Conservation (phyloP, 2,797 vertebrate species). For the Paguma larvata region DNA sequence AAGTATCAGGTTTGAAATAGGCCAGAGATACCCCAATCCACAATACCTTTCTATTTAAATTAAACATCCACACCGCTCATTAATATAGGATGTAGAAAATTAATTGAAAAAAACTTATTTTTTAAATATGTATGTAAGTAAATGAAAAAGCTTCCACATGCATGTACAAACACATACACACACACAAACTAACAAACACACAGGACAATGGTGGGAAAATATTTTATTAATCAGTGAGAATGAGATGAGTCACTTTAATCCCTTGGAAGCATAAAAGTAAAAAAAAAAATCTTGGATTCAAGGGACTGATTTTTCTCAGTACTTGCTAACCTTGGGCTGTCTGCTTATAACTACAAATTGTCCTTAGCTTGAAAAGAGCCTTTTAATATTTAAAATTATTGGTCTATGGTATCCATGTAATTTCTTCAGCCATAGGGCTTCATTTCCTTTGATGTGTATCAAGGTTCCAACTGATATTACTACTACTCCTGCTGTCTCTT, state of each 20-base stretch:
- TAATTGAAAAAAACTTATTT: background rate
- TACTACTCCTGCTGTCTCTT: constrained; percentile 87
- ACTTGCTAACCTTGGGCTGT: constrained; percentile 87
- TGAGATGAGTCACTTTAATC: constrained; percentile 85
- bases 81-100: constrained; percentile 28
- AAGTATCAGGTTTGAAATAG: constrained; percentile 52
- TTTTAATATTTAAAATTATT: constrained; percentile 91
- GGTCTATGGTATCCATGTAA: constrained; percentile 87
- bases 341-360: constrained; percentile 84
- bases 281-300: constrained; percentile 82
- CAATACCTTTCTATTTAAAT: constrained; percentile 53
- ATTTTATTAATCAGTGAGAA: constrained; percentile 75
- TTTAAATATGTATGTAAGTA: background rate
- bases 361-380: constrained; percentile 85
- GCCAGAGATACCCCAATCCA: background rate
- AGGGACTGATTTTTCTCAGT: constrained; percentile 74
- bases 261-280: constrained; percentile 81
- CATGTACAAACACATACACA: background rate
- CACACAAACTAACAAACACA: background rate
- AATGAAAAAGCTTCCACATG: background rate
- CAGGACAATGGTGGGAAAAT: background rate
- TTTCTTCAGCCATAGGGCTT: constrained; percentile 88
- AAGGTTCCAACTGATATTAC: constrained; percentile 86
- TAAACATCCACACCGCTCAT: constrained; percentile 35
- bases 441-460: constrained; percentile 88